Conservation (phyloP, 2,888 invertebrate species). For the Tuta absoluta region DNA sequence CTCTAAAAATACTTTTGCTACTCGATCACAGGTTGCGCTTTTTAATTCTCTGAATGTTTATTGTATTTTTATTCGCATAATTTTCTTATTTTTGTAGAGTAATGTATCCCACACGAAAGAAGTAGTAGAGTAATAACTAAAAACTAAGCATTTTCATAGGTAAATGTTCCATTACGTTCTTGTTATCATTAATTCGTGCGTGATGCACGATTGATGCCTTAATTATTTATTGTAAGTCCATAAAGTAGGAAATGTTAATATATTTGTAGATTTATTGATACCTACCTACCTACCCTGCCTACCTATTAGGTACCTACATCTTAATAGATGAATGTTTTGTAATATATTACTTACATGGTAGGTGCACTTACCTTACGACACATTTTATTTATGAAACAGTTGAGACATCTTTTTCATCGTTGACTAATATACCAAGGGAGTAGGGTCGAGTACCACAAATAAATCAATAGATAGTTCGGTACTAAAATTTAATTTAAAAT, state of each 20-base stretch:
- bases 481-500: conserved; percentile 69
- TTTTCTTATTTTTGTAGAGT: no score
- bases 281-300: no score
- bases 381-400: conserved; percentile 19
- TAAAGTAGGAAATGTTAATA: no score
- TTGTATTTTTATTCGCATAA: no score
- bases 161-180: no score
- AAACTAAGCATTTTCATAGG: no score
- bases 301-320: no score
- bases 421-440: conserved; percentile 34
- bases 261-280: no score
- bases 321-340: background rate
- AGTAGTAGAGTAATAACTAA: no score
- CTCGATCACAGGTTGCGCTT: conserved; percentile 36
- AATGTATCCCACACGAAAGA: no score
- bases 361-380: conserved; percentile 17
- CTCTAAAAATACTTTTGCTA: background rate
- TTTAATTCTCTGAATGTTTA: no score
- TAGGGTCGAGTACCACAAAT: background rate
- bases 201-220: background rate
- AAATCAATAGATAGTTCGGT: conserved; percentile 21
- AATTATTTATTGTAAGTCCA: background rate
- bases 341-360: background rate
- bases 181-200: no score
- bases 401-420: conserved; percentile 21